phyloP scores from a whole-genome alignment of 2,113 vertebrate genomes.

The Neoarius graeffei region DNA sequence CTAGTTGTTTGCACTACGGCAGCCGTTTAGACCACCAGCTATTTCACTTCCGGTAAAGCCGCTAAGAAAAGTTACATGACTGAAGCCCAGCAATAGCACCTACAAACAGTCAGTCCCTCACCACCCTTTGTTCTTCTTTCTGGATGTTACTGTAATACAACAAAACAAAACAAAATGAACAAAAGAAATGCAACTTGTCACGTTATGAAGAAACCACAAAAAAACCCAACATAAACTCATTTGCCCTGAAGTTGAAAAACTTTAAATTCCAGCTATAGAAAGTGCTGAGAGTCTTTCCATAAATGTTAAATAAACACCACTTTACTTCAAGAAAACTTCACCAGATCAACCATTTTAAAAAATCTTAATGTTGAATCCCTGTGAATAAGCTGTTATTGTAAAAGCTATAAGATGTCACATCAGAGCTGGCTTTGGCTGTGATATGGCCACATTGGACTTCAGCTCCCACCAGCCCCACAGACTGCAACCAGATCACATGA shows the following conservation, averaged over 20 bases:
- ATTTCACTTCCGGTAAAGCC: too few species aligned
- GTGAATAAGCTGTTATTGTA: not conserved
- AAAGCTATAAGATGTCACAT: not conserved
- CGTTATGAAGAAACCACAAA: not conserved
- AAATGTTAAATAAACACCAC: not conserved
- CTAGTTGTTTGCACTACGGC: too few species aligned
- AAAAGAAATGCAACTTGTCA: not conserved
- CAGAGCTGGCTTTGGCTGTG: not conserved
- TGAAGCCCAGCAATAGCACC: not conserved
- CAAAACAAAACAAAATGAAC: not conserved
- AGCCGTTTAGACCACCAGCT: too few species aligned
- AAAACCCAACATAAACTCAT: not conserved
- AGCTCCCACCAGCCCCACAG: not conserved
- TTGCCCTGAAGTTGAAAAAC: not conserved
- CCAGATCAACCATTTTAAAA: not conserved
- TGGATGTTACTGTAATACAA: not conserved
- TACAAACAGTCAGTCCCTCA: not conserved
- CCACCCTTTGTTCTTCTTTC: not conserved
- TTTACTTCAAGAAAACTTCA: not conserved
- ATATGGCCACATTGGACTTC: not conserved
- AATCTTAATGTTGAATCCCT: not conserved
- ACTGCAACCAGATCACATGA: not conserved
- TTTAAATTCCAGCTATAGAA: not conserved
- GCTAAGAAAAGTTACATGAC: too few species aligned
- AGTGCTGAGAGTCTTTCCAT: not conserved